These are phyloP conservation scores for Heliothis subflexa DNA, from an alignment of 1,140 invertebrate genomes.

Conservation along the genomic window DNA sequence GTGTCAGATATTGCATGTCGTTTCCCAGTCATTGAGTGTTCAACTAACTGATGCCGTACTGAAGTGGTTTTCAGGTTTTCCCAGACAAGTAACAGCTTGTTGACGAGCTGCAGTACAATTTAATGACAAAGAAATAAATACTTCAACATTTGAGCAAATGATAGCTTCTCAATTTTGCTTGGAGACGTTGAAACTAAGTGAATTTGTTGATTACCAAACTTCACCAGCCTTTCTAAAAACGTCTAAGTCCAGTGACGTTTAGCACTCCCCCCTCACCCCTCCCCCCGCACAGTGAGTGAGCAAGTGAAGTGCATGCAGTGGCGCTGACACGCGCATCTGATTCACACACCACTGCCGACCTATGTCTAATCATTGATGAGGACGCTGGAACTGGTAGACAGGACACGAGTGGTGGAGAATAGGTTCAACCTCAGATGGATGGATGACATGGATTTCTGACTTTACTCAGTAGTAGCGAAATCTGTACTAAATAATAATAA, in stretches of 20 bases:
- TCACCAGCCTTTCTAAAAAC: slow-evolving; percentile 10
- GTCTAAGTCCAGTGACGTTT: slow-evolving; percentile 2
- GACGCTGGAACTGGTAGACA: not conserved
- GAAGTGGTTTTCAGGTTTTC: too few species aligned
- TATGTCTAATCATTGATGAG: slow-evolving; percentile 64
- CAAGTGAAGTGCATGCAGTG: slow-evolving; percentile 32
- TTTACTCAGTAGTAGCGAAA: too few species aligned
- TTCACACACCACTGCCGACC: slow-evolving; percentile 62
- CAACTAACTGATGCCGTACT: not conserved
- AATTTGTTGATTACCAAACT: not conserved
- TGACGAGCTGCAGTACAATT: too few species aligned
- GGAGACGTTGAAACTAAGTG: too few species aligned
- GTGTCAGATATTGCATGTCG: slow-evolving; percentile 49
- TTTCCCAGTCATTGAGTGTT: slow-evolving; percentile 45
- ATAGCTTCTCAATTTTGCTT: too few species aligned
- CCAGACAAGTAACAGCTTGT: too few species aligned
- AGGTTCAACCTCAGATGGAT: too few species aligned
- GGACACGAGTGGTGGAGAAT: too few species aligned
- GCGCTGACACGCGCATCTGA: slow-evolving; percentile 53
- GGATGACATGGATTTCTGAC: not conserved
- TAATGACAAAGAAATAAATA: too few species aligned
- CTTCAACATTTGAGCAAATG: too few species aligned
- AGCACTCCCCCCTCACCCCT: not conserved
- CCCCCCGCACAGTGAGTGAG: slow-evolving; percentile 1
- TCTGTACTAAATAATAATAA: too few species aligned